Percentiles rank a stretch among this genome's conserved stretches.
phyloP scores from a whole-genome alignment of 1,140 invertebrate genomes.

The Coenobita brevimanus region DNA sequence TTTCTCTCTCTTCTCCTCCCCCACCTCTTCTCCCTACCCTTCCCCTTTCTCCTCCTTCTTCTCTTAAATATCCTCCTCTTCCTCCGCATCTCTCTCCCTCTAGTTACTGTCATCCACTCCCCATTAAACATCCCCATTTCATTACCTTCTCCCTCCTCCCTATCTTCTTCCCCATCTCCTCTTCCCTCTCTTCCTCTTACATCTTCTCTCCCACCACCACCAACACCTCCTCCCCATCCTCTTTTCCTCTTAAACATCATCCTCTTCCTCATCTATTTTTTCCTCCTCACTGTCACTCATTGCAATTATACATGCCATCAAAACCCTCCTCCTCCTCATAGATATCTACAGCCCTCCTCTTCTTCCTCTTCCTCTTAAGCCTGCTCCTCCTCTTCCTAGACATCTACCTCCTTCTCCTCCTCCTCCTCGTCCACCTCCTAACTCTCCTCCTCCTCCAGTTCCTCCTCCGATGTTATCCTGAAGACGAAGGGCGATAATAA shows the following conservation, averaged over 20 bases:
- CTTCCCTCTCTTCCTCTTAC: neutral
- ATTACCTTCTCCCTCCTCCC: neutral
- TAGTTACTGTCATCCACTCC: too few relatives aligned
- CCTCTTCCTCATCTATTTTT: neutral
- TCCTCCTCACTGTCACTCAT: neutral
- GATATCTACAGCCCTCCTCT: neutral
- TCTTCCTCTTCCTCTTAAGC: neutral
- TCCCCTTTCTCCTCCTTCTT: neutral
- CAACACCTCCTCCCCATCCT: neutral
- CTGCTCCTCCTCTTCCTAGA: neutral
- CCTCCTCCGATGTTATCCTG: slow-evolving; percentile 31
- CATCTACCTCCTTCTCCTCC: neutral
- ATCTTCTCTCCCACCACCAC: neutral
- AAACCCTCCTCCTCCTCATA: too few relatives aligned
- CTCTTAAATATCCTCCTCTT: too few relatives aligned
- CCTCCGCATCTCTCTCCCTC: neutral
- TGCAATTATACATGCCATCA: too few relatives aligned
- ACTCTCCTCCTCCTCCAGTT: neutral
- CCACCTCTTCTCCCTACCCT: neutral
- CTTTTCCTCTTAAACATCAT: neutral
- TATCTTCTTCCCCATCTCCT: neutral
- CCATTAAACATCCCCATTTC: neutral
- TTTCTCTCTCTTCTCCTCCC: neutral
- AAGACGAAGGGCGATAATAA: slow-evolving; percentile 43
- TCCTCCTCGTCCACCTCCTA: neutral